Base-by-base conservation (phyloP, 2,888 invertebrate species). In the Griposia aprilina region DNA sequence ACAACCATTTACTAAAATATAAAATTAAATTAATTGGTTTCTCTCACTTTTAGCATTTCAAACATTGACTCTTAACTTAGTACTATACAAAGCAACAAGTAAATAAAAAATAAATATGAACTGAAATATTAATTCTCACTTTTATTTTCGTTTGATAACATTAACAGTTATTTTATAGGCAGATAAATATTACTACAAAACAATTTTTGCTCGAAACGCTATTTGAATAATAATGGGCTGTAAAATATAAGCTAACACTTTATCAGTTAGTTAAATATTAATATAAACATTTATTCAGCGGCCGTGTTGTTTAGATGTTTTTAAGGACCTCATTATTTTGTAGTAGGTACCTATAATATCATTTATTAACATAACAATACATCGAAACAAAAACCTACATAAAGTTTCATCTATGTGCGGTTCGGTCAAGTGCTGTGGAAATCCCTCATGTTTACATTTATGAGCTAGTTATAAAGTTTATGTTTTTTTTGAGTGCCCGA, bases 221-320 rank as follows among this genome's bases (percentile, higher is more conserved):
- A 57, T 83, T 81, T 57, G 57, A 67, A 70, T 70, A 36, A 45
- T 62, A 83, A 68, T 52, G 26, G 17, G 3, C 15, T 63, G 30
- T 59, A 26, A 72, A 79, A 63, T 66, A 45, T 57, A 67, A 72
- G 52, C 57, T 20, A 41, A 57, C n/a, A 63, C 36, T 81, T n/a
- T 59, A 71, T 55, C 41, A 57, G 66, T 78, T 50, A 59, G 36
- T 62, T 15, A 48, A 59, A 75, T 45, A 63, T 81, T 67, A 57
- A 41, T 45, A 30, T n/a, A 23, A 26, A 52, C 52, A 59, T 52
- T 80, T 36, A 57, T 50, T 68, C 41, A 63, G n/a, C 0, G 20
- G 20, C 23, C 7, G 20, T 23, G 55, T 60, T 36, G 30, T 26
- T 66, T 45, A 26, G 1, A 57, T 50, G 23, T 65, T 68, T 67